Base-by-base conservation (phyloP, 1,140 invertebrate species). In the Sinella curviseta region DNA sequence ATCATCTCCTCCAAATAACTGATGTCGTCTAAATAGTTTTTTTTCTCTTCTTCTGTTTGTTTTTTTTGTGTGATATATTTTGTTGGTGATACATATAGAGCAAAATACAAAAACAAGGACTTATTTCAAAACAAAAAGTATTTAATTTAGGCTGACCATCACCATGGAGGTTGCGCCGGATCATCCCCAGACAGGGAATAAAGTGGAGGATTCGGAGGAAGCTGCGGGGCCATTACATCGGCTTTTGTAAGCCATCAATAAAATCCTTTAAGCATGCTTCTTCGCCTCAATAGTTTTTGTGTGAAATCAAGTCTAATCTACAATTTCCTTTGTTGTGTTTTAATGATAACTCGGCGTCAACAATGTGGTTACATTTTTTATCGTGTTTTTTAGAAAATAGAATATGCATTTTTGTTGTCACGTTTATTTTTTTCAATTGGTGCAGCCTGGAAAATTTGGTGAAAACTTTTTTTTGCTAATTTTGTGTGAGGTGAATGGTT, bases 141-240 rank as follows among this genome's bases (percentile, higher is more conserved):
- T n/a, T n/a, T n/a, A n/a, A n/a, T n/a, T n/a, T n/a, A n/a, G n/a
- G n/a, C n/a, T n/a, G n/a, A n/a, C n/a, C n/a, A n/a, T n/a, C n/a
- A n/a, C n/a, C n/a, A 48, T 79, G 78, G 74, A 76, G 26, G 31
- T 74, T 48, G 28, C 74, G 20, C 20, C 33, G 55, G 78, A 82
- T 77, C 73, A 75, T 39, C 74, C 74, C 33, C 81, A 79, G 57
- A 78, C 74, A 48, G 78, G 78, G 55, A 82, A 79, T 57, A 82
- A 82, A 48, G 36, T 77, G 35, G 81, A 82, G 78, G 81, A 82
- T 48, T 54, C 76, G 31, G 80, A 81, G 55, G 81, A 79, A 75
- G 76, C 78, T 12, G 77, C 76, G 30, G 78, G 78, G 20, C 78
- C 81, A 24, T 74, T 82, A 17, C 78, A 82, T 57, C 78, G 78